Evolutionary conservation across 2,888 invertebrate species (phyloP), one percentile per base, ranked within the genome.

Genomic region (Caenorhabditis becei): DNA sequence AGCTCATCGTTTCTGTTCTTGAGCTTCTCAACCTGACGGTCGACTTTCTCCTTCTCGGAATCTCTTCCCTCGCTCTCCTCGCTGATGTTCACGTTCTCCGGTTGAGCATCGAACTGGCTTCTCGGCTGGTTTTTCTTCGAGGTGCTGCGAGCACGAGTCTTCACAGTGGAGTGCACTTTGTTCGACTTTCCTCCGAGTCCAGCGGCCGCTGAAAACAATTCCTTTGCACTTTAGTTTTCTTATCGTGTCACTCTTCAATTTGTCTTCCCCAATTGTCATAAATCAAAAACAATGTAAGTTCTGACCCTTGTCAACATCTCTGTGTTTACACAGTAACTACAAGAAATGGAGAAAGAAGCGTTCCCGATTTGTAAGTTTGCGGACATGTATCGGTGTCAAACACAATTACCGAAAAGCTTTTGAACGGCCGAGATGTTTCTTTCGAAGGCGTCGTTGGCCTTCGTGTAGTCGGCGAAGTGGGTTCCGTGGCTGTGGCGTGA

Each of bases 51-150:
- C 59, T 74, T 70, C 35, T 66, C 62, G 35, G 71, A 75, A 14
- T 75, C 75, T 66, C 75, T 66, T 16, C 63, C 66, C 23, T 82
- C 82, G 54, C 82, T 82, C 28, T 86, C 86, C 54, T 86, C 86
- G 44, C 82, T 82, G 44, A 83, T 80, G 61, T 83, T 82, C 41
- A 81, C 83, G 65, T 83, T 82, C 51, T 86, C 86, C 16, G 86
- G 84, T 54, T 86, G 86, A n/a, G 86, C 86, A 58, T 86, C 86
- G 47, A 82, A 86, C 20, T 83, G 83, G 61, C 80, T 82, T 54
- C 80, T 82, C 28, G 83, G 63, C 54, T 67, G 72, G 58, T 75
- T 75, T 44, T 80, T 77, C 63, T 80, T 83, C 10, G 83, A 80
- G 20, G 79, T 53, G 59, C 82, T 79, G 16, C 74, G 72, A 59